Percentiles rank a stretch among this genome's conserved stretches.
Conservation (phyloP, 2,797 vertebrate species). For the Acanthurus leucopareius region DNA sequence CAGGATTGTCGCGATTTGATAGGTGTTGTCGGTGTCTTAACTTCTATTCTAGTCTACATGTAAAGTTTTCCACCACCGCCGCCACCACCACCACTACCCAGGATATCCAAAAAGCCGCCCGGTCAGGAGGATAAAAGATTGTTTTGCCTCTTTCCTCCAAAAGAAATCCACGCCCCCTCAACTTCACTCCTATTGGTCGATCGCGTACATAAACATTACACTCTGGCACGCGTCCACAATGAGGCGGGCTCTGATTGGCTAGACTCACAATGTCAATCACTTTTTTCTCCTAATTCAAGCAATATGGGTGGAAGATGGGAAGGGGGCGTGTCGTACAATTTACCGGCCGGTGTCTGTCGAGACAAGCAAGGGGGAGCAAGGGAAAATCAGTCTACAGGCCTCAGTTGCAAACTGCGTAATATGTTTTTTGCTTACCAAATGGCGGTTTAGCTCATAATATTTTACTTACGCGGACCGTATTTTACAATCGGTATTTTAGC, state of each 20-base stretch:
- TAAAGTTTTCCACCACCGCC: conserved; percentile 64
- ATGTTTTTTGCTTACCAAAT: conserved; percentile 24
- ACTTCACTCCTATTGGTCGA: conserved; percentile 80
- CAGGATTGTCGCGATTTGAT: conserved; percentile 74
- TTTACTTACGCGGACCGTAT: neutral
- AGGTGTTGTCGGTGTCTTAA: conserved; percentile 45
- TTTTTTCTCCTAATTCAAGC: conserved; percentile 47
- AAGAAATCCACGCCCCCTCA: conserved; percentile 84
- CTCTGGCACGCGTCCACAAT: conserved; percentile 85
- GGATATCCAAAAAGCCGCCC: conserved; percentile 82
- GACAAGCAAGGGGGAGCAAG: conserved; percentile 8
- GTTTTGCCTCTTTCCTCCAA: conserved; percentile 88
- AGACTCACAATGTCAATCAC: conserved; percentile 52
- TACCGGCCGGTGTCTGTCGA: conserved; percentile 86
- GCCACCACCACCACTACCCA: conserved; percentile 62
- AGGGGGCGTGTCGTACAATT: conserved; percentile 79
- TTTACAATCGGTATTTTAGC: neutral
- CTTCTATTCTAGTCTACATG: conserved; percentile 75
- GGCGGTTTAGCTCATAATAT: neutral
- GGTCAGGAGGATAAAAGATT: conserved; percentile 84
- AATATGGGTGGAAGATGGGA: conserved; percentile 64
- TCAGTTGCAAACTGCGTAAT: conserved; percentile 53
- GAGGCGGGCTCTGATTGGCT: conserved; percentile 75
- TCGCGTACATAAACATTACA: conserved; percentile 83
- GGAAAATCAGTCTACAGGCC: conserved; percentile 42